Base-by-base conservation (phyloP, 2,113 vertebrate genomes). In the Jacana jacana region DNA sequence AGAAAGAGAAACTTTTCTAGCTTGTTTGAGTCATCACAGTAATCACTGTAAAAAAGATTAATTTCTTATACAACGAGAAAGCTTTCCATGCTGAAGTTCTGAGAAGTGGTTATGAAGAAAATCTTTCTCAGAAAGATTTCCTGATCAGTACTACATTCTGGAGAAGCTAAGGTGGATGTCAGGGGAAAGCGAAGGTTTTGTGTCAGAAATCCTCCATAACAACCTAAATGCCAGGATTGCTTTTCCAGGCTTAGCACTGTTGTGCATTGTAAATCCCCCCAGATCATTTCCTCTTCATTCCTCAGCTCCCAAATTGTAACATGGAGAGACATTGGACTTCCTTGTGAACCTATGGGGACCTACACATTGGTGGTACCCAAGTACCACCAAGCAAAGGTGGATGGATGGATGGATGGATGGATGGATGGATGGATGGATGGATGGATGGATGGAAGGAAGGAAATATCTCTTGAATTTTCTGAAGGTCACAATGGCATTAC, bases 121-220 rank as follows among this genome's bases (percentile, higher is more conserved):
- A 81, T 25, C 17, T 44, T 83, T 37, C 85, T 81, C 58, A 54
- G 76, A 70, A 80, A 66, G 51, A 64, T 55, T 76, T 72, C 61
- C 64, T 28, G 69, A 76, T 68, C 16, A 81, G 17, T 57, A 44
- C 7, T 2, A 22, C 8, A 5, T 68, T 58, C 35, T 31, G 49
- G 44, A 69, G 39, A 73, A 84, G n/a, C 6, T 24, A 46, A 11
- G 14, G 18, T 48, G 23, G n/a, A 68, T 31, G 24, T 76, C 48
- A 13, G 2, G 7, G 22, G 5, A 9, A 24, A 0, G 0, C 16
- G 39, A 65, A 49, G 11, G 4, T 33, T 58, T 48, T 64, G 14
- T 76, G 25, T 31, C 24, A 28, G 6, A 51, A 57, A 58, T 46
- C 31, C 16, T 64, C 40, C 30, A 6, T 39, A 75, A 35, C 5